Evolutionary conservation across 1,140 invertebrate genomes (phyloP), one percentile per base, ranked within the genome.

Genomic region (Bombus haemorrhoidalis): DNA sequence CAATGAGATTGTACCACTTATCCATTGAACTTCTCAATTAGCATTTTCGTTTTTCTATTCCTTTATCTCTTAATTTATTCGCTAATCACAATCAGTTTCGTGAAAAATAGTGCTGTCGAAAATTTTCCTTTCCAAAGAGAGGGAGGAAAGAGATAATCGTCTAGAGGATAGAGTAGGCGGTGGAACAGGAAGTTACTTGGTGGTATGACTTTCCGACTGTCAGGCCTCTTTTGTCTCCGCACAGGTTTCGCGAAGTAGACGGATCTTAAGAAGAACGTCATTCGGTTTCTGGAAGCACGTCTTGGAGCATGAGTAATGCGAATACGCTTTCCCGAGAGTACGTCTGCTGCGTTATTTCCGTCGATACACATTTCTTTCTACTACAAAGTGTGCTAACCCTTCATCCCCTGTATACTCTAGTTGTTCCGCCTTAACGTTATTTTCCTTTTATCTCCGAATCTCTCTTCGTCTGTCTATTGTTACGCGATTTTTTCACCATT

Each of bases 271-370:
- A 74, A 59, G 59, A 78, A 81, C 78, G 83, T 89, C 86, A 81
- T 88, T 88, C 69, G 86, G 73, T 78, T 86, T 81, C 83, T 57
- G 87, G 81, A 88, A 78, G 86, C 83, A 72, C 78, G 66, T 62
- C 78, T 74, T 77, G 77, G 78, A 78, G 77, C 74, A 73, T 77
- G 87, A 89, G 74, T 89, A 89, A 89, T 69, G 74, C 59, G 87
- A 80, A 80, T 82, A 85, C 77, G 77, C 18, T 89, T 88, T 68
- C 47, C 72, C 18, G 3, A 1, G 72, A 41, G 22, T 47, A 39
- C 39, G 57, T 69, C 28, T 53, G 37, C 32, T 62, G 71, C 81
- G 84, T 85, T 88, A 87, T 87, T 88, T 84, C 86, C 81, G 76
- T 76, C 87, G 81, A 88, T 88, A 80, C 81, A 62, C 76, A 43